These are phyloP conservation scores for Leucania comma DNA, from an alignment of 2,888 invertebrate species.

Conservation along the genomic window DNA sequence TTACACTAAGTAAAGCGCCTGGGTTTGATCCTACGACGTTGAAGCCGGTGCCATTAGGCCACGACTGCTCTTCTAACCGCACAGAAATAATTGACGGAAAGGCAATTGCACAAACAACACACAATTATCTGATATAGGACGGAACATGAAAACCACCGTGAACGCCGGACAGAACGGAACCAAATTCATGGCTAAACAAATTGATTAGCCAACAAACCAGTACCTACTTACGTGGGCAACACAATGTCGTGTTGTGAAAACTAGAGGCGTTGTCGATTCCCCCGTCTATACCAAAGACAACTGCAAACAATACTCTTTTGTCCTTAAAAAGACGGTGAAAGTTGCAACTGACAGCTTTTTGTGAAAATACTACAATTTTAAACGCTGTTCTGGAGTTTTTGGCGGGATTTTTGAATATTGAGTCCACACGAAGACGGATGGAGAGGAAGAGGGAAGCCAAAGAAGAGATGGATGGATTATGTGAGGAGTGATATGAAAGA, in stretches of 20 bases:
- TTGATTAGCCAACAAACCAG: conserved; percentile 35
- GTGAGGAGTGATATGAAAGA: too few relatives aligned
- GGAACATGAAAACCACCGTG: conserved; percentile 34
- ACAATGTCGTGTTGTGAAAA: conserved; percentile 56
- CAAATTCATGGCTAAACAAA: conserved; percentile 33
- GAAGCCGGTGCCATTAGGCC: too few relatives aligned
- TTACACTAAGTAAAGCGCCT: too few relatives aligned
- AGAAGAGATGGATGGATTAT: too few relatives aligned
- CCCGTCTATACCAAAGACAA: conserved; percentile 39
- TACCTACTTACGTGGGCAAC: conserved; percentile 34
- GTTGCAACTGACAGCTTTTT: conserved; percentile 34
- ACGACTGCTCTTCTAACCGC: conserved; percentile 22
- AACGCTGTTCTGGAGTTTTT: neutral
- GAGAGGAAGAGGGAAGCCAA: too few relatives aligned
- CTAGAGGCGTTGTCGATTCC: conserved; percentile 28
- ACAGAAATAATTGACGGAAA: conserved; percentile 55
- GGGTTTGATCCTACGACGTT: too few relatives aligned
- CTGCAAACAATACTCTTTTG: conserved; percentile 58
- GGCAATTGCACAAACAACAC: conserved; percentile 41
- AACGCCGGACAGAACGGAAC: conserved; percentile 33
- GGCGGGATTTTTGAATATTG: too few relatives aligned
- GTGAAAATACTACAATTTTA: neutral
- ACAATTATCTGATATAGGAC: conserved; percentile 50
- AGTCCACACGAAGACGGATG: too few relatives aligned
- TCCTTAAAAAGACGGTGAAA: conserved; percentile 62